A percentile compares a stretch with the other conserved stretches of the same genome.
Evolutionary conservation across 2,797 vertebrate species (phyloP).

Genomic region (Syngnathus rostellatus): DNA sequence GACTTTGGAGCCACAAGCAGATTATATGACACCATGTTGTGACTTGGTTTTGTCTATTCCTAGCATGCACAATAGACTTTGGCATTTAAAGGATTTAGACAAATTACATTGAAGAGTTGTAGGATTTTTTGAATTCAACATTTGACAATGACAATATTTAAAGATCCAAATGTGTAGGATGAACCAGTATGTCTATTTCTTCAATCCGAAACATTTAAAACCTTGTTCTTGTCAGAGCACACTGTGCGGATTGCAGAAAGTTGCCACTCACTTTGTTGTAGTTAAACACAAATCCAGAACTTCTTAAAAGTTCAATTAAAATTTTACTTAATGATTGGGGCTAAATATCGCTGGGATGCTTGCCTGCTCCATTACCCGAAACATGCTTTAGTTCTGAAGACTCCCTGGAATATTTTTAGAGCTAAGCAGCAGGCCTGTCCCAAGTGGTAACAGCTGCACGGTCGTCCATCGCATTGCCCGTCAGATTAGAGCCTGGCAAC

Average conservation of each 20-base stretch:
- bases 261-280: not conserved
- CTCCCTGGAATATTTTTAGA: conserved; percentile 69
- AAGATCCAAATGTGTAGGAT: not conserved
- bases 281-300: not conserved
- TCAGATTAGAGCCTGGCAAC: conserved; percentile 60
- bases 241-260: not conserved
- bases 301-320: not conserved
- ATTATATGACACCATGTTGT: conserved; percentile 29
- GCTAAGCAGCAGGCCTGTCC: conserved; percentile 56
- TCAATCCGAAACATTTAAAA: not conserved
- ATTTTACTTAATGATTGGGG: not conserved
- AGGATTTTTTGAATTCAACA: not conserved
- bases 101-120: conserved; percentile 13
- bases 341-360: conserved; percentile 12
- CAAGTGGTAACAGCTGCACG: conserved; percentile 68
- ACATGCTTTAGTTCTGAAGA: conserved; percentile 38
- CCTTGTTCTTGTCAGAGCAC: not conserved
- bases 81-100: conserved; percentile 12
- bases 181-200: not conserved
- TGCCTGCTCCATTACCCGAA: conserved; percentile 15
- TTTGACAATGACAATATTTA: not conserved
- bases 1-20: conserved; percentile 16
- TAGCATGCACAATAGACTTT: conserved; percentile 32
- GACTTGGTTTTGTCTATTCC: conserved; percentile 43
- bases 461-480: conserved; percentile 50